These are phyloP conservation scores for Athrips mouffetella DNA, from an alignment of 2,888 invertebrate species.

Conservation along the genomic window DNA sequence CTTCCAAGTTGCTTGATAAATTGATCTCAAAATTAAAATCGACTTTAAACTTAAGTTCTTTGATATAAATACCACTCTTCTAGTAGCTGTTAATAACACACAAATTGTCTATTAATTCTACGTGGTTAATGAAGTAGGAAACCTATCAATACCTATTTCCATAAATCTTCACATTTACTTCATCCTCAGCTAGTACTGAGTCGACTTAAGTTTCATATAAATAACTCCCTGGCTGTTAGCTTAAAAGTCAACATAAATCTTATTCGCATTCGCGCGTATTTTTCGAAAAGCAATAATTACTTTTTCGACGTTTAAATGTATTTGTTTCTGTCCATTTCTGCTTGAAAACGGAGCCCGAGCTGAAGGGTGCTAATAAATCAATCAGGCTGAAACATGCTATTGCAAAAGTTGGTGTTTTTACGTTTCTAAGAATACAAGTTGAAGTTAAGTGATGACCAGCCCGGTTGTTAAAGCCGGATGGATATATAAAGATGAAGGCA, in stretches of 20 bases:
- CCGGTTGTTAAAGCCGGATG: not conserved
- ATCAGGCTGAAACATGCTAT: slow-evolving; percentile 34
- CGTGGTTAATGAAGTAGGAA: not conserved
- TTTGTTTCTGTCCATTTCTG: slow-evolving; percentile 22
- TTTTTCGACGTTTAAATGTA: slow-evolving; percentile 33
- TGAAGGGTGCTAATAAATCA: slow-evolving; percentile 44
- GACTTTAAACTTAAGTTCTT: no score
- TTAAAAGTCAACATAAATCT: slow-evolving; percentile 34
- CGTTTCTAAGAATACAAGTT: slow-evolving; percentile 37
- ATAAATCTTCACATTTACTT: not conserved
- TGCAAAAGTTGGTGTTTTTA: slow-evolving; percentile 31
- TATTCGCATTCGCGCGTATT: slow-evolving; percentile 29
- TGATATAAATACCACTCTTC: no score
- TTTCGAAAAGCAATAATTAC: slow-evolving; percentile 35
- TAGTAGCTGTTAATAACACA: no score
- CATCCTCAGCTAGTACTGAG: not conserved
- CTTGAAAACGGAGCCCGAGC: slow-evolving; percentile 14
- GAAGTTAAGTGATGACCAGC: slow-evolving; percentile 1
- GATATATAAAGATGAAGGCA: no score
- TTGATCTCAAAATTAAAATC: no score
- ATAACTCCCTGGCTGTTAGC: slow-evolving; percentile 22
- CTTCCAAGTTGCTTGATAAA: no score
- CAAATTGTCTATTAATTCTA: no score
- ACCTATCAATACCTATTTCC: not conserved
- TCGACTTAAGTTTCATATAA: slow-evolving; percentile 3